Conservation (phyloP, 2,888 invertebrate species). For the Xestoiulus laeticollis region DNA sequence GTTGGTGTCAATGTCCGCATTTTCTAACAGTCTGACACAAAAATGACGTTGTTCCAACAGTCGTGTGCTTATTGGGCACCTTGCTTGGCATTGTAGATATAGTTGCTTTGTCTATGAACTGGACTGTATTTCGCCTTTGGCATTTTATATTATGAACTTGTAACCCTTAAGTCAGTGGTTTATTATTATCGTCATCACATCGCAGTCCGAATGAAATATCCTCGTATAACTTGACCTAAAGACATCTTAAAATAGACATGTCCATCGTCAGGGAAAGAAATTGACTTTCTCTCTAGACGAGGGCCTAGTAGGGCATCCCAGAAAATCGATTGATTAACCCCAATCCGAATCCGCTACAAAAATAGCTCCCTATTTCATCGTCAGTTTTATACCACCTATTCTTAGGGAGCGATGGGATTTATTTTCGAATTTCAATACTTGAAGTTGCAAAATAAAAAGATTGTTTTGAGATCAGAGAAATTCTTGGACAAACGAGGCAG, state of each 20-base stretch:
- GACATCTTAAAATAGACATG: slow-evolving; percentile 26
- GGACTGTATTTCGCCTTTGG: neutral
- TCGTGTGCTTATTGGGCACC: too few relatives aligned
- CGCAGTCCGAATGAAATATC: neutral
- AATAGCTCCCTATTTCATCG: neutral
- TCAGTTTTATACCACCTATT: neutral
- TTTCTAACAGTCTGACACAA: too few relatives aligned
- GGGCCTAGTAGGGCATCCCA: slow-evolving; percentile 18
- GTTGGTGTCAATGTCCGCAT: too few relatives aligned
- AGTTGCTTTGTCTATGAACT: neutral
- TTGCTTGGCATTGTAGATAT: neutral
- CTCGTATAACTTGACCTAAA: slow-evolving; percentile 18
- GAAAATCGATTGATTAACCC: slow-evolving; percentile 26
- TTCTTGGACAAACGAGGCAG: too few relatives aligned
- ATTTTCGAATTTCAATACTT: neutral
- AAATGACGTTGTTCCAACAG: too few relatives aligned
- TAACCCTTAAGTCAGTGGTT: neutral
- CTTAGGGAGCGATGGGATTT: neutral
- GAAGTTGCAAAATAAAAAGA: neutral
- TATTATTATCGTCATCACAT: slow-evolving; percentile 17
- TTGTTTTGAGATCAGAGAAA: too few relatives aligned
- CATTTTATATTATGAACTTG: slow-evolving; percentile 9
- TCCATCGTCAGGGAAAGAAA: slow-evolving; percentile 8
- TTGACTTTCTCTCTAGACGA: neutral
- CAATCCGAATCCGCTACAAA: neutral